Evolutionary conservation across 2,113 vertebrate species (phyloP), one percentile per base, ranked within the genome.

Genomic region (Aegotheles bennettii): DNA sequence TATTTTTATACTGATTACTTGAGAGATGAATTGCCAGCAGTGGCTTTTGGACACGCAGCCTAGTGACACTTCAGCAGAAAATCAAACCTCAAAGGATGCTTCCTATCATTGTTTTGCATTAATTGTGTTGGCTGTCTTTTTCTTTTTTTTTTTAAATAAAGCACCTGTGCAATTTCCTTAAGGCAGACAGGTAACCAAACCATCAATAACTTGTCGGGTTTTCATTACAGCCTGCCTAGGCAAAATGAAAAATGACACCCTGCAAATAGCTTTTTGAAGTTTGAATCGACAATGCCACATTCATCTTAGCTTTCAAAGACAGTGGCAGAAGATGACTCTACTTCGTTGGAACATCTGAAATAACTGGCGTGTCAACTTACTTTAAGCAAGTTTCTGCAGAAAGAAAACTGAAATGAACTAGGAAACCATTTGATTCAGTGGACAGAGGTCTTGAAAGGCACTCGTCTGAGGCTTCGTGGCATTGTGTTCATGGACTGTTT

Each of bases 261-360:
- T 93, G 95, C 83, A 96, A 95, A 95, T 95, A 78, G 95, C 71
- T 96, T 83, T 84, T 31, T 78, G 93, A 96, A 95, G 95, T 80
- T 84, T 64, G 94, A 84, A 56, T 57, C 3, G 10, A 85, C 86
- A 57, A 19, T 13, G 13, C 59, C 38, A 36, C 84, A 93, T 97
- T 93, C 91, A 70, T 95, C 93, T 97, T 54, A 38, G 69, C 88
- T 94, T 79, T 82, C 87, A 84, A 59, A 90, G 61, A 36, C 69
- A 43, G 48, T 57, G 90, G 83, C 84, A 56, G 28, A 40, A 87
- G 89, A 84, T 73, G 80, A 80, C 91, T 96, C 86, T 89, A 54
- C 85, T 89, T 92, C 86, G 48, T 25, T 71, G 89, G 74, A 94
- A n/a, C 69, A 31, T 25, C 85, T 51, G 77, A 92, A 89, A 69